phyloP scores from a whole-genome alignment of 2,888 invertebrate genomes.

The Tenthredo mesomela region DNA sequence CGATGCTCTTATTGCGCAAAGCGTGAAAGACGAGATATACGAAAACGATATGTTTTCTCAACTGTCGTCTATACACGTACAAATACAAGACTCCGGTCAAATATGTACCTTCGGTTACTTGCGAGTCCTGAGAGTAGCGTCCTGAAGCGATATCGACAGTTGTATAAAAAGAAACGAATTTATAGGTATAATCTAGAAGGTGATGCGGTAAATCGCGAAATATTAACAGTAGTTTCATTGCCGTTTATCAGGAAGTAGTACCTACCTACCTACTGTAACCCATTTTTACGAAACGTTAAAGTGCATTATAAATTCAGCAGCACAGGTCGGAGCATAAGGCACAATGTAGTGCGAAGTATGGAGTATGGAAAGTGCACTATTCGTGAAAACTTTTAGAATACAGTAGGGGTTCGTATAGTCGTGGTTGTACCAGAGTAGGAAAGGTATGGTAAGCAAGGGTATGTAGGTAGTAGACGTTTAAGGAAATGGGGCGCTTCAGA shows the following conservation, averaged over 20 bases:
- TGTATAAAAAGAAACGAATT: neutral
- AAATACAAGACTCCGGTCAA: constrained; percentile 13
- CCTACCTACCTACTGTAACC: neutral
- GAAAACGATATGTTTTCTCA: constrained; percentile 7
- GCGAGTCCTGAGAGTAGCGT: constrained; percentile 2
- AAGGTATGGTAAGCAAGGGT: neutral
- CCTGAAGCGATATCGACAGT: neutral
- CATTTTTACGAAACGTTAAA: neutral
- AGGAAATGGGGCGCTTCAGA: constrained; percentile 40
- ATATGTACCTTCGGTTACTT: neutral
- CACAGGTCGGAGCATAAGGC: neutral
- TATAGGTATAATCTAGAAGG: neutral
- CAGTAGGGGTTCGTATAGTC: neutral
- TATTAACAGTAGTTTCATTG: neutral
- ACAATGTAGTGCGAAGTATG: neutral
- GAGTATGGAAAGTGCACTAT: constrained; percentile 42
- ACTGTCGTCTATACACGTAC: neutral
- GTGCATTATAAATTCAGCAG: constrained; percentile 24
- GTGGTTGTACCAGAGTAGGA: neutral
- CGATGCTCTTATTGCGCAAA: neutral
- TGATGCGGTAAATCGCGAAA: neutral
- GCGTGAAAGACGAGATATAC: neutral
- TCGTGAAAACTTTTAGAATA: constrained; percentile 23
- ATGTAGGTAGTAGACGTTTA: constrained; percentile 26
- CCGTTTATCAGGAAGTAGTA: neutral